Evolutionary conservation across 64 coral and sea anemone species (phyloP), one percentile per base, ranked within the genome.

Genomic region (Pachyseris speciosa): DNA sequence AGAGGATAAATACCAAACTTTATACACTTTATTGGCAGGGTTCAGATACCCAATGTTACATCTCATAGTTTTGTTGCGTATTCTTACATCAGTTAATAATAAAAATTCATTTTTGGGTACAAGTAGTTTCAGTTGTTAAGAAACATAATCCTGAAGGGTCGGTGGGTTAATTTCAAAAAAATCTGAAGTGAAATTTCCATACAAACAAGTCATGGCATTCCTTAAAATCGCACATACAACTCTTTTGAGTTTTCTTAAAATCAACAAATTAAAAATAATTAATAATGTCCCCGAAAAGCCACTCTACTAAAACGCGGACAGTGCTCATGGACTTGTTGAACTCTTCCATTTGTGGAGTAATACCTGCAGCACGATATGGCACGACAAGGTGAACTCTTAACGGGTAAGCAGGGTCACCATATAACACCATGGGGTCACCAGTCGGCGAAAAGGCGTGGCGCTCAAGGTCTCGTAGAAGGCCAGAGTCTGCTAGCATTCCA

Each of bases 201-300:
- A 30, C 22, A 77, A 42, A 43, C 74, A 77, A 31, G 74, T 29
- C 37, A 40, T 34, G 33, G 69, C 69, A 74, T 74, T 77, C 0
- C 74, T 43, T 77, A 77, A 48, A 75, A 75, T 42, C 10, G 39
- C 72, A 75, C 72, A 75, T 48, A 75, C 72, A 1, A 39, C n/a
- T 50, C 32, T 79, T 44, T 52, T 33, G 40, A 52, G 44, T 53
- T 79, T 79, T 57, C 52, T 79, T 52, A 79, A 50, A 79, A 16
- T 34, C 44, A 74, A 48, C 37, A 74, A 74, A 43, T 74, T 39
- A 32, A 74, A 42, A 74, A 24, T n/a, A 74, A 53, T 47, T 47
- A 10, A 78, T 0, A 80, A 80, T 28, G 19, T 59, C 32, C 13
- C 77, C 77, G 34, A 81, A 81, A 11, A 81, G 26, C 77, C 75